Conservation (phyloP, 1,140 invertebrate genomes). For the Anagrus nilaparvatae region DNA sequence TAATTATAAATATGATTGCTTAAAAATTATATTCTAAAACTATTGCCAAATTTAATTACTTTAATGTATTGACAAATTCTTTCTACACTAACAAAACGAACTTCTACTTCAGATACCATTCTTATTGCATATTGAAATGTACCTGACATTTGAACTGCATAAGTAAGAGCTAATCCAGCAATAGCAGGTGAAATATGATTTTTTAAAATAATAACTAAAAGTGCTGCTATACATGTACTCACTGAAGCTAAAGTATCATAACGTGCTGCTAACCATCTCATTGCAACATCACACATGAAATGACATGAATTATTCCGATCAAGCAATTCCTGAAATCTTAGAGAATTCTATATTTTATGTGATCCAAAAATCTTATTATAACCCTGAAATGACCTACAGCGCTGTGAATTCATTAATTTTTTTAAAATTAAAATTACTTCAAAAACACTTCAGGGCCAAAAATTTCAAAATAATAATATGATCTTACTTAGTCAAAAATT, state of each 20-base stretch:
- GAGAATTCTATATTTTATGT: background rate
- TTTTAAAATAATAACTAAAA: constrained; percentile 49
- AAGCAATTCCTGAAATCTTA: constrained; percentile 45
- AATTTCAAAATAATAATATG: background rate
- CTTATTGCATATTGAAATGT: constrained; percentile 56
- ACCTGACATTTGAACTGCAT: constrained; percentile 55
- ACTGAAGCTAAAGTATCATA: constrained; percentile 49
- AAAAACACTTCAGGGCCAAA: too few relatives aligned
- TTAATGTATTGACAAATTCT: constrained; percentile 34
- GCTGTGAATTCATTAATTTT: too few relatives aligned
- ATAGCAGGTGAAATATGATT: constrained; percentile 47
- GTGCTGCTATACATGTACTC: constrained; percentile 44
- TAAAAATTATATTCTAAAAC: constrained; percentile 10
- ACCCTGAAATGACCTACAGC: too few relatives aligned
- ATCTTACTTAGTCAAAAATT: constrained; percentile 43
- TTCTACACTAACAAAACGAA: constrained; percentile 52
- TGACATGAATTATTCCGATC: constrained; percentile 46
- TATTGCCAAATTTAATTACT: constrained; percentile 31
- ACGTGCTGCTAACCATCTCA: constrained; percentile 59
- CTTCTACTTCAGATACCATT: constrained; percentile 54
- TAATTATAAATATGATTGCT: background rate
- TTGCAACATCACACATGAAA: constrained; percentile 48
- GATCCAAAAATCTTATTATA: too few relatives aligned
- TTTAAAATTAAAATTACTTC: too few relatives aligned
- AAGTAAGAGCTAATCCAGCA: constrained; percentile 58